phyloP scores from a whole-genome alignment of 2,113 vertebrate species.

The Urocolius indicus region DNA sequence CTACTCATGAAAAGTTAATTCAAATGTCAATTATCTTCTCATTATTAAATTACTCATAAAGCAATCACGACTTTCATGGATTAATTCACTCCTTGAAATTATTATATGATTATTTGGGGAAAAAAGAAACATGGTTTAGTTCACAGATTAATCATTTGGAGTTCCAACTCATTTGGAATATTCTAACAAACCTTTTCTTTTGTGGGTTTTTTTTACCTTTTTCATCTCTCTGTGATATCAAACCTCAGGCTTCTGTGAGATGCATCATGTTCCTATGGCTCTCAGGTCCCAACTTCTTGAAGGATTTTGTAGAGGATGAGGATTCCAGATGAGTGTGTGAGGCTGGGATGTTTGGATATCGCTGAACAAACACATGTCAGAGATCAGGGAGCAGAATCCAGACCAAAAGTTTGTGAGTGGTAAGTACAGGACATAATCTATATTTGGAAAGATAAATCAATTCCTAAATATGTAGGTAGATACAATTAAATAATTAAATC shows the following conservation, averaged over 20 bases:
- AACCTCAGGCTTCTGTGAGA: neutral
- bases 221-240: neutral
- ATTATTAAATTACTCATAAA: neutral
- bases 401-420: neutral
- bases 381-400: neutral
- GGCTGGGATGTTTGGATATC: neutral
- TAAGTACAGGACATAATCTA: neutral
- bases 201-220: neutral
- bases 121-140: neutral
- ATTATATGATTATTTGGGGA: neutral
- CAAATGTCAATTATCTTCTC: constrained; percentile 16
- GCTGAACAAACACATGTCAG: neutral
- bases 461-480: neutral
- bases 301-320: neutral
- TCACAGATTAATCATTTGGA: neutral
- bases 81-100: constrained; percentile 15
- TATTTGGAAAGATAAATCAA: neutral
- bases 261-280: neutral
- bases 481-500: neutral
- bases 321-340: neutral
- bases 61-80: neutral
- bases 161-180: neutral
- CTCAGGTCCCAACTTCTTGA: neutral
- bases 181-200: neutral
- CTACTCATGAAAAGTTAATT: neutral